Conservation (phyloP, 1,140 invertebrate genomes). For the Solen grandis region DNA sequence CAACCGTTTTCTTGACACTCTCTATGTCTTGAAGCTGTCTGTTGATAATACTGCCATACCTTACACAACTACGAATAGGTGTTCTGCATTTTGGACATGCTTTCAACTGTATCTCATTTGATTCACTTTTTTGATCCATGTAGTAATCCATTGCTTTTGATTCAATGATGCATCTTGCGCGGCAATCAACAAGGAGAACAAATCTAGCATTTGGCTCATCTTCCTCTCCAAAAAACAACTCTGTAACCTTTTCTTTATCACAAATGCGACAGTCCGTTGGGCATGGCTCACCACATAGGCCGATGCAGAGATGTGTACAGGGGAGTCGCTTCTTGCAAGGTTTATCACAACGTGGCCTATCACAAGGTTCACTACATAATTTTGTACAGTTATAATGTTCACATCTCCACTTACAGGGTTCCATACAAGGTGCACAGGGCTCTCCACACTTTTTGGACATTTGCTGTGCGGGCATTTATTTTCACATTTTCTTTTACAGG, state of each 20-base stretch:
- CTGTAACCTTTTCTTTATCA: constrained; percentile 81
- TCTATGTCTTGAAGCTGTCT: constrained; percentile 82
- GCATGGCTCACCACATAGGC: constrained; percentile 85
- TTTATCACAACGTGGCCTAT: constrained; percentile 55
- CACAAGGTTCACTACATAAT: constrained; percentile 84
- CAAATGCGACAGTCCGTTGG: constrained; percentile 74
- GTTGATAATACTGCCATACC: constrained; percentile 85
- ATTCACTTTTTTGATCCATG: constrained; percentile 79
- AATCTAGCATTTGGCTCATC: constrained; percentile 74
- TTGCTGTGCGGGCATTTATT: constrained; percentile 83
- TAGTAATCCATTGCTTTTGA: constrained; percentile 75
- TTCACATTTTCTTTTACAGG: constrained; percentile 84
- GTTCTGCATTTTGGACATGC: constrained; percentile 85
- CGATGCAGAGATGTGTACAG: constrained; percentile 86
- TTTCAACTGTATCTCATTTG: constrained; percentile 82
- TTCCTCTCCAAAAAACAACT: constrained; percentile 83
- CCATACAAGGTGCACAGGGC: constrained; percentile 84
- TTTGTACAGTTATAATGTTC: constrained; percentile 83
- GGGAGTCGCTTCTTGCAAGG: constrained; percentile 64
- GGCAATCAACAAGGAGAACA: constrained; percentile 68
- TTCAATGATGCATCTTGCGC: constrained; percentile 65
- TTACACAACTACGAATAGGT: constrained; percentile 83
- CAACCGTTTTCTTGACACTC: constrained; percentile 82
- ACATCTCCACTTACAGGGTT: constrained; percentile 81
- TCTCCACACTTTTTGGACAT: constrained; percentile 84